Base-by-base conservation (phyloP, 2,113 vertebrate genomes). In the Fregetta grallaria region DNA sequence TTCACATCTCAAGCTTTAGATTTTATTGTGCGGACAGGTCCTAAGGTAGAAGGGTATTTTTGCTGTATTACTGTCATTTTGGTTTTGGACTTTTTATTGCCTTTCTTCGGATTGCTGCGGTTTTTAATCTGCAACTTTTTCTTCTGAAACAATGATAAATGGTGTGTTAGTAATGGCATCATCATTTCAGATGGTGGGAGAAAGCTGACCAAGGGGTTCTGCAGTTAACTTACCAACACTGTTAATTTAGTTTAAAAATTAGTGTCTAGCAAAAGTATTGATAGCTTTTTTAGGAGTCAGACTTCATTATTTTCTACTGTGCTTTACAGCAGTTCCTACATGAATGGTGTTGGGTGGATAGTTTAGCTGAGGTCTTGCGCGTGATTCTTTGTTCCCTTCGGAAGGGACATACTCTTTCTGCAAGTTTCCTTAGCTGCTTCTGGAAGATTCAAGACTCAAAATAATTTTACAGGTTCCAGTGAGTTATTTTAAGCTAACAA, bases 371-470 rank as follows among this genome's bases (percentile, higher is more conserved):
- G 9, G 23, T 73, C 45, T 86, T 10, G 4, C 21, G 18, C 11
- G 1, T 0, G 0, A 42, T 80, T n/a, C 11, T 75, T 81, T 88
- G 2, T 65, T 91, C 29, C 3, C 7, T 73, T 50, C 73, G n/a
- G n/a, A 84, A 65, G 49, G 14, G 18, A 55, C 9, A 3, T 50
- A 14, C 6, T 79, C 13, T 62, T 91, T 72, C 47, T 89, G 47
- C 15, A 55, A 38, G 29, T 80, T 78, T 71, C 13, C 30, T 58
- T 71, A 53, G 20, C 30, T 9, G 14, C 15, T 75, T 86, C 27
- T 80, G 27, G 16, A 72, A 68, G 36, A 47, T n/a, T 78, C n/a
- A 63, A 42, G 62, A 38, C 49, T 82, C 17, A 71, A 30, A 81
- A 42, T 65, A 70, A 78, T 86, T 78, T 67, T 75, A 30, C 10